Conservation (phyloP, 30 jellyfish, hydroid and myxozoan species). For the Hydractinia echinata region DNA sequence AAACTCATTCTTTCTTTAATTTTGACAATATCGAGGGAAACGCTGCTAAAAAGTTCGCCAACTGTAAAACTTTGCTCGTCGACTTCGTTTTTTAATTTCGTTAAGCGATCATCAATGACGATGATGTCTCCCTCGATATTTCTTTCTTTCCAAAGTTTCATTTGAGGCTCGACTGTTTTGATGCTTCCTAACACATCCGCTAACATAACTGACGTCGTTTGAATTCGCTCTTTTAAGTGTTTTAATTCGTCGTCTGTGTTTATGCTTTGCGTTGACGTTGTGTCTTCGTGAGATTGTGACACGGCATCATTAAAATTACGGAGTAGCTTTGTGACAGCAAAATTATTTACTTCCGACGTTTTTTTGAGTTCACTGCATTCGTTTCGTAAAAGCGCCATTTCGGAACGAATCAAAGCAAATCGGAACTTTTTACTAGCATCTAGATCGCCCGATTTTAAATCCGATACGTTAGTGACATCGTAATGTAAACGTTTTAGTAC, state of each 20-base stretch:
- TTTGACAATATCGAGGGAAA: constrained; percentile 26
- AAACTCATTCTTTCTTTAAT: constrained; percentile 25
- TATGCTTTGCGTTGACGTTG: not conserved
- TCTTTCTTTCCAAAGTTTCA: constrained; percentile 29
- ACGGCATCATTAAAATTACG: constrained; percentile 9
- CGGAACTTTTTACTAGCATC: constrained; percentile 19
- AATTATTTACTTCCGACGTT: constrained; percentile 8
- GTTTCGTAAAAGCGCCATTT: not conserved
- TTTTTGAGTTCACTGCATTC: constrained; percentile 22
- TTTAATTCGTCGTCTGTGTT: not conserved
- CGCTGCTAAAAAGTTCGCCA: constrained; percentile 19
- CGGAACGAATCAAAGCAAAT: constrained; percentile 14
- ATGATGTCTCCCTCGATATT: constrained; percentile 38
- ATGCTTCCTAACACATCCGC: not conserved
- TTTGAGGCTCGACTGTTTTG: not conserved
- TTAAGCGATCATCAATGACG: constrained; percentile 14
- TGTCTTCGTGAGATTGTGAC: constrained; percentile 10
- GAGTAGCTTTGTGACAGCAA: constrained; percentile 21
- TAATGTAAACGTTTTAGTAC: constrained; percentile 4
- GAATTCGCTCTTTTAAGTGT: not conserved
- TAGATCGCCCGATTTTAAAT: constrained; percentile 3
- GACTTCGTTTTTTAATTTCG: constrained; percentile 17
- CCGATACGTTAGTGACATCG: constrained; percentile 1
- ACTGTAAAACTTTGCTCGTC: constrained; percentile 15
- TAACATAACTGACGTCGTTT: not conserved